Percentiles rank a stretch among this genome's conserved stretches.
These are phyloP conservation scores for Podargus strigoides DNA, from an alignment of 2,797 vertebrate species.

Conservation along the genomic window DNA sequence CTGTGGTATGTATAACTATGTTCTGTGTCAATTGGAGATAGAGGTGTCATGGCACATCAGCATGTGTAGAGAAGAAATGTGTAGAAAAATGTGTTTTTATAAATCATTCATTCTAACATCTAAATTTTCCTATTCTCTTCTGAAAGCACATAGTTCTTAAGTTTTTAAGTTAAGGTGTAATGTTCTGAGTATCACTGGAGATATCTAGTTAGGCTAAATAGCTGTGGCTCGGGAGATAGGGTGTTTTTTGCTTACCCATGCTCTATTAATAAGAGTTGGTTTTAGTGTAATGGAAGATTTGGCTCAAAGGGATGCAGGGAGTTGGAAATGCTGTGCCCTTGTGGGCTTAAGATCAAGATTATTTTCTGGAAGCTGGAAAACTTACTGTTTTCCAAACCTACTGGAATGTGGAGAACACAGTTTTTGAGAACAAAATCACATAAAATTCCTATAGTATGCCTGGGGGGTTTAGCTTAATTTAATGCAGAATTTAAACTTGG, in stretches of 20 bases:
- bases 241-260: neutral
- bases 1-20: slow-evolving; percentile 88
- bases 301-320: neutral
- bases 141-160: neutral
- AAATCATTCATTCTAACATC: neutral
- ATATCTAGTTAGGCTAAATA: neutral
- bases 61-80: slow-evolving; percentile 46
- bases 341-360: neutral
- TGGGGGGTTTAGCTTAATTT: neutral
- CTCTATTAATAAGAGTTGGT: neutral
- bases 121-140: neutral
- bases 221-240: neutral
- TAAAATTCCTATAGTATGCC: neutral
- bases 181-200: neutral
- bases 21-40: slow-evolving; percentile 75
- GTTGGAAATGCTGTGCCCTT: neutral
- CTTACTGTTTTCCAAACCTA: neutral
- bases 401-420: neutral
- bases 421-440: neutral
- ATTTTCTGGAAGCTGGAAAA: neutral
- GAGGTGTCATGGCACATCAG: slow-evolving; percentile 31
- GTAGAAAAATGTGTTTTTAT: slow-evolving; percentile 39
- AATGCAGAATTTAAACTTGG: neutral
- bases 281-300: neutral
- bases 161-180: neutral